These are phyloP conservation scores for Magallana nippona DNA, from an alignment of 2,888 invertebrate species.

Conservation along the genomic window DNA sequence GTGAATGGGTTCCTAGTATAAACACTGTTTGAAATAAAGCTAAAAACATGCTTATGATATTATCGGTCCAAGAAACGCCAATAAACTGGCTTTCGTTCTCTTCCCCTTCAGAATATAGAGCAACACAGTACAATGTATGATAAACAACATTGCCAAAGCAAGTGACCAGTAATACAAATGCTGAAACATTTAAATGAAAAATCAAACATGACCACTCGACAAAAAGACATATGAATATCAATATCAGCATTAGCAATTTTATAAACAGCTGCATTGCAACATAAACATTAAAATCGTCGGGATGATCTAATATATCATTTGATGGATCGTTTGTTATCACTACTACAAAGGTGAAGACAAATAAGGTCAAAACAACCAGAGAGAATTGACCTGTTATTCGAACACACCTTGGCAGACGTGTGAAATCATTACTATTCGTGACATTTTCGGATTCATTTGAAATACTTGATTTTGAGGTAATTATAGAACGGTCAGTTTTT, in stretches of 20 bases:
- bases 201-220: background rate
- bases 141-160: constrained; percentile 9
- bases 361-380: too few relatives aligned
- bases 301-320: background rate
- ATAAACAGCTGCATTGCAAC: background rate
- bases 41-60: background rate
- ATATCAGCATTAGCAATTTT: background rate
- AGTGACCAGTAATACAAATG: background rate
- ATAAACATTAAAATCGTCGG: background rate
- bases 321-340: background rate
- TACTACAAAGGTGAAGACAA: background rate
- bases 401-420: too few relatives aligned
- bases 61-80: background rate
- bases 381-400: too few relatives aligned
- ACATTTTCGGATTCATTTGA: background rate
- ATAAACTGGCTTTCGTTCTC: background rate
- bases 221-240: background rate
- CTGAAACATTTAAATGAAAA: background rate
- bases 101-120: background rate
- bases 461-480: background rate
- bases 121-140: background rate
- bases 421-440: too few relatives aligned
- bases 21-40: background rate
- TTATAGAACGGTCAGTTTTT: too few relatives aligned
- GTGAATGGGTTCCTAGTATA: background rate